These are phyloP conservation scores for Zele albiditarsus DNA, from an alignment of 2,888 invertebrate genomes.

Conservation along the genomic window DNA sequence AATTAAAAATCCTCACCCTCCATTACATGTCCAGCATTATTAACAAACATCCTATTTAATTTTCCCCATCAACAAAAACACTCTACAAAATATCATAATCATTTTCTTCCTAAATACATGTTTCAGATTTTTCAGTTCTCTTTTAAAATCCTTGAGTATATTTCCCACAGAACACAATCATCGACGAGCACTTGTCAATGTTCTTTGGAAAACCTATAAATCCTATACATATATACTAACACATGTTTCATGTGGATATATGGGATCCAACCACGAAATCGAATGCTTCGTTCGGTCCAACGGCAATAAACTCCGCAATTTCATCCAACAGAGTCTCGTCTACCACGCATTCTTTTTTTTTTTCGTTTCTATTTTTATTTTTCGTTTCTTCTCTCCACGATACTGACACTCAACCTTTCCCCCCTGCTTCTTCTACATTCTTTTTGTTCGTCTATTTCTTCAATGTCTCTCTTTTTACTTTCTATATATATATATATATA, in stretches of 20 bases:
- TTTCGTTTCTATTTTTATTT: too few relatives aligned
- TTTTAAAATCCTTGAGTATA: not conserved
- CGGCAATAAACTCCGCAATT: conserved; percentile 34
- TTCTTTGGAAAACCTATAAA: not conserved
- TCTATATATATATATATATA: conserved; percentile 1
- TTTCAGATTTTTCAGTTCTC: not conserved
- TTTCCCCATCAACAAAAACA: too few relatives aligned
- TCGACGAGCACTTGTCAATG: conserved; percentile 23
- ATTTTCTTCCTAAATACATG: too few relatives aligned
- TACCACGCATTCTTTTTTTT: not conserved
- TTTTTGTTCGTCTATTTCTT: not conserved
- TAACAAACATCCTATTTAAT: too few relatives aligned
- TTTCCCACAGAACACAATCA: conserved; percentile 4
- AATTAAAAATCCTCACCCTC: too few relatives aligned
- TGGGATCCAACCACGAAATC: conserved; percentile 15
- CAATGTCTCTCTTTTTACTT: conserved; percentile 4
- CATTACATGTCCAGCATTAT: too few relatives aligned
- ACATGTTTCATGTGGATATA: not conserved
- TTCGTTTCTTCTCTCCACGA: conserved; percentile 20
- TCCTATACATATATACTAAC: conserved; percentile 2
- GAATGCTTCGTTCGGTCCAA: conserved; percentile 17
- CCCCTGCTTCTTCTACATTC: conserved; percentile 5
- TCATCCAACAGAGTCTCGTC: conserved; percentile 31
- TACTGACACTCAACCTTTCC: conserved; percentile 25
- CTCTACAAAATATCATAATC: too few relatives aligned